phyloP scores from a whole-genome alignment of 2,888 invertebrate species.

The Xestia c-nigrum region DNA sequence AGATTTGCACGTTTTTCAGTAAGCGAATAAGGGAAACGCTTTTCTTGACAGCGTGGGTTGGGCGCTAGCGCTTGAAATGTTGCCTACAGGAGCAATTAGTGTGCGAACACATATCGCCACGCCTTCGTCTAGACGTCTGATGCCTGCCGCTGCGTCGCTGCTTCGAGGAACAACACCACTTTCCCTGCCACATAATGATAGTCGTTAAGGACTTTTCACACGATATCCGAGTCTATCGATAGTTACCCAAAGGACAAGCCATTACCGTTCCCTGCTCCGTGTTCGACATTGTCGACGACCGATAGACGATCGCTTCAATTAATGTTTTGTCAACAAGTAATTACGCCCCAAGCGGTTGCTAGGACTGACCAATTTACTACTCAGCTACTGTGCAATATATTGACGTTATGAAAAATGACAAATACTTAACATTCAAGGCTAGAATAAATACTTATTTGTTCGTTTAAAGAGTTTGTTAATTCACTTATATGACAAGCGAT shows the following conservation, averaged over 20 bases:
- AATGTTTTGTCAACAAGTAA: conserved; percentile 69
- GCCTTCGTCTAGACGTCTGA: conserved; percentile 67
- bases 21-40: conserved; percentile 59
- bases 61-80: conserved; percentile 64
- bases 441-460: conserved; percentile 62
- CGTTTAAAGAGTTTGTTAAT: conserved; percentile 63
- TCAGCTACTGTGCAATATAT: conserved; percentile 54
- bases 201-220: conserved; percentile 31
- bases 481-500: conserved; percentile 69
- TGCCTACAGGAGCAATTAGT: conserved; percentile 73
- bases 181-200: conserved; percentile 64
- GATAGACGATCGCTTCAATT: conserved; percentile 67
- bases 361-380: conserved; percentile 54
- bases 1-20: conserved; percentile 53
- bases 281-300: conserved; percentile 64
- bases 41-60: conserved; percentile 61
- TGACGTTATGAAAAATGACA: conserved; percentile 62
- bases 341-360: conserved; percentile 61
- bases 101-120: conserved; percentile 69
- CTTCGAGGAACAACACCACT: conserved; percentile 57
- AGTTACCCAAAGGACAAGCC: conserved; percentile 21
- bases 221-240: conserved; percentile 19
- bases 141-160: conserved; percentile 29
- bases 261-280: conserved; percentile 23
- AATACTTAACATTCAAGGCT: conserved; percentile 68